Evolutionary conservation across 1,140 invertebrate species (phyloP).

Genomic region (Drosophila auraria): DNA sequence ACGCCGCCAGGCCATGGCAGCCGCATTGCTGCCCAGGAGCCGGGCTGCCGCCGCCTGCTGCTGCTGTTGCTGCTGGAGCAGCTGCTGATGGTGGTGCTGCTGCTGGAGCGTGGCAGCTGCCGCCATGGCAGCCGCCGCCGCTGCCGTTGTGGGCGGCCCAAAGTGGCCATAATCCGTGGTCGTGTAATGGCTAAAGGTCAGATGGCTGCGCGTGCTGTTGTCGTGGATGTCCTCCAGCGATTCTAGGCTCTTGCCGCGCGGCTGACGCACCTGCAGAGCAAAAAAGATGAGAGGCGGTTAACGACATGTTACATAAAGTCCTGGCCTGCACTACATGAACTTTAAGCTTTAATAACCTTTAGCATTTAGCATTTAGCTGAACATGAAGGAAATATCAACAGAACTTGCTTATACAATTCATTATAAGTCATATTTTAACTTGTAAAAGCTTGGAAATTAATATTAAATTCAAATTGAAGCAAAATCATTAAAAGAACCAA

Average conservation of each 20-base stretch:
- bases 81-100: constrained; percentile 74
- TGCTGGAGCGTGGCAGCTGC: constrained; percentile 84
- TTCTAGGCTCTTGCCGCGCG: constrained; percentile 93
- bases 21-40: constrained; percentile 74
- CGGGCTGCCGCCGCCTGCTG: constrained; percentile 70
- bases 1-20: constrained; percentile 88
- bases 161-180: constrained; percentile 83
- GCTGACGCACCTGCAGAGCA: constrained; percentile 86
- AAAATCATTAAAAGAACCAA: not conserved
- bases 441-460: not conserved
- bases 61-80: constrained; percentile 66
- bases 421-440: no score
- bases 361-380: no score
- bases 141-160: constrained; percentile 85
- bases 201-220: constrained; percentile 87
- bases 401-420: no score
- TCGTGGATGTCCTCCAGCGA: constrained; percentile 90
- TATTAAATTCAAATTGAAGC: constrained; percentile 5
- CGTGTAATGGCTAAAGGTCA: constrained; percentile 86
- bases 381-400: no score
- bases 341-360: no score
- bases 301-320: not conserved
- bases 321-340: no score
- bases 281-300: constrained; percentile 2
- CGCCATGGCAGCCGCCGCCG: constrained; percentile 85